phyloP scores from a whole-genome alignment of 2,797 vertebrate genomes.

The Allobates femoralis region DNA sequence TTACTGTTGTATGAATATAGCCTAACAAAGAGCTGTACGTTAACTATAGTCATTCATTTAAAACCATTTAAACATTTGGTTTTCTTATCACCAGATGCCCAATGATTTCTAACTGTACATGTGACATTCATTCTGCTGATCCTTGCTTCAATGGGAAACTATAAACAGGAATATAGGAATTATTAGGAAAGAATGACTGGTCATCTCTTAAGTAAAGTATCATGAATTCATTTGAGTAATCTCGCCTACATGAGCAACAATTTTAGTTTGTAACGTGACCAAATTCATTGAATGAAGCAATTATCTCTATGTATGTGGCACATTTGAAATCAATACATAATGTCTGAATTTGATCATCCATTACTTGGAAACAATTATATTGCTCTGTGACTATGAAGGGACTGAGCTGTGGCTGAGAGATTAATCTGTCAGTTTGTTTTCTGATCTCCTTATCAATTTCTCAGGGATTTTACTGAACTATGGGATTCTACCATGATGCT shows the following conservation, averaged over 20 bases:
- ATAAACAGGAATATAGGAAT: neutral
- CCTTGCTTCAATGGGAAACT: neutral
- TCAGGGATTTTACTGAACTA: neutral
- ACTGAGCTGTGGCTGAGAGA: neutral
- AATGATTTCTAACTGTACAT: neutral
- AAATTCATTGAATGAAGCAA: neutral
- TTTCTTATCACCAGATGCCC: neutral
- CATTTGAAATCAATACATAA: conserved; percentile 2
- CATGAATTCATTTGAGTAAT: neutral
- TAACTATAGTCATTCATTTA: neutral
- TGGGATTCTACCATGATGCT: neutral
- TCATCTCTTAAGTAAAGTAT: neutral
- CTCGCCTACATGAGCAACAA: neutral
- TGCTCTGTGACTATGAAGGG: neutral
- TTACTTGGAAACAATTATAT: conserved; percentile 17
- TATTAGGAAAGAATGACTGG: neutral
- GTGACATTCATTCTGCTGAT: neutral
- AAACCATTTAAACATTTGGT: neutral
- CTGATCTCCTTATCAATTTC: conserved; percentile 24
- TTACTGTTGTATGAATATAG: too few species aligned
- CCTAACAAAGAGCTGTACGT: neutral
- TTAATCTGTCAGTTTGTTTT: conserved; percentile 18
- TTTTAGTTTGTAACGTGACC: conserved; percentile 13
- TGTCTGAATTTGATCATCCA: conserved; percentile 4
- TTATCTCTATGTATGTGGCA: conserved; percentile 11